A percentile compares a stretch with the other conserved stretches of the same genome.
These are phyloP conservation scores for Glyptemys insculpta DNA, from an alignment of 2,797 vertebrate genomes.

Conservation along the genomic window DNA sequence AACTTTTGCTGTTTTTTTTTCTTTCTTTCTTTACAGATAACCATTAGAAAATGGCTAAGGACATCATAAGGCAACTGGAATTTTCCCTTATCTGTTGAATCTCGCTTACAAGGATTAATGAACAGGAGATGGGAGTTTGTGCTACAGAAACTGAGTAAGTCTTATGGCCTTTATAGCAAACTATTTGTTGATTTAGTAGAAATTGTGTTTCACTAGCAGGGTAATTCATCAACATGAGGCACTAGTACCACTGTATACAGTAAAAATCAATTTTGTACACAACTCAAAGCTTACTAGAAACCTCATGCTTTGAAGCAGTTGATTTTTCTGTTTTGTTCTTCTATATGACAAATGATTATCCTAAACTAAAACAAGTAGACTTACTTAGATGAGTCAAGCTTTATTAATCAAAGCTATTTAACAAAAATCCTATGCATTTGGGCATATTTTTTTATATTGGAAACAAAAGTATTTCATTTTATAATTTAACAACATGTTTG, in stretches of 20 bases:
- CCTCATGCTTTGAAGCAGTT: slow-evolving; percentile 54
- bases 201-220: slow-evolving; percentile 79
- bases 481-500: neutral
- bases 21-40: slow-evolving; percentile 25
- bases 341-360: slow-evolving; percentile 35
- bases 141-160: slow-evolving; percentile 70
- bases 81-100: slow-evolving; percentile 69
- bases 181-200: slow-evolving; percentile 83
- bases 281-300: slow-evolving; percentile 63
- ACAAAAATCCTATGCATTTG: neutral
- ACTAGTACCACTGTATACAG: slow-evolving; percentile 59
- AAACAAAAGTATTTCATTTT: slow-evolving; percentile 36
- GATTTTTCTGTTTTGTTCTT: slow-evolving; percentile 47
- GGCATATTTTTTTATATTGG: neutral
- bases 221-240: slow-evolving; percentile 79
- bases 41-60: slow-evolving; percentile 33
- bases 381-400: slow-evolving; percentile 15
- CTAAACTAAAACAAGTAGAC: slow-evolving; percentile 28
- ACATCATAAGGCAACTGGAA: slow-evolving; percentile 35
- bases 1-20: neutral
- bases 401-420: slow-evolving; percentile 62
- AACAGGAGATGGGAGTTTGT: slow-evolving; percentile 71
- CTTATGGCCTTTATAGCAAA: slow-evolving; percentile 77
- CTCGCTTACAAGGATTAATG: slow-evolving; percentile 80
- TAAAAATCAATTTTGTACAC: slow-evolving; percentile 80